These are phyloP conservation scores for Muraenolepis orangiensis DNA, from an alignment of 2,797 vertebrate species.

Conservation along the genomic window DNA sequence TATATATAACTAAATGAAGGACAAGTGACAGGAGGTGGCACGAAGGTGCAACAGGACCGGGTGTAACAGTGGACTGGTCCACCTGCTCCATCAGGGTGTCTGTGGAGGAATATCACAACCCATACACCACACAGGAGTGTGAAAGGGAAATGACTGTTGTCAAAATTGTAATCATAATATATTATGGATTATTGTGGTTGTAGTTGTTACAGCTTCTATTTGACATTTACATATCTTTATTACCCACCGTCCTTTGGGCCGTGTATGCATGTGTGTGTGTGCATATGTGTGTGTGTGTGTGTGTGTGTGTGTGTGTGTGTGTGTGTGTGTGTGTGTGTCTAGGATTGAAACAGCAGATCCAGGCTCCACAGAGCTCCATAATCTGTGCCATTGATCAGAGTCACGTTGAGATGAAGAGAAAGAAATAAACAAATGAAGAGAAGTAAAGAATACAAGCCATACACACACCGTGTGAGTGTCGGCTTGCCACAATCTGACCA, in stretches of 20 bases:
- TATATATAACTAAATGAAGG: neutral
- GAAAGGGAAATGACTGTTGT: neutral
- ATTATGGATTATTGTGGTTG: neutral
- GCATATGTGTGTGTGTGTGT: neutral
- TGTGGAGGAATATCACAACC: neutral
- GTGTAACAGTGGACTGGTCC: constrained; percentile 36
- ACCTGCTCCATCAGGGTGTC: constrained; percentile 41
- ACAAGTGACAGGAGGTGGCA: constrained; percentile 24
- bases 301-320: neutral
- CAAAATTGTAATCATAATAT: neutral
- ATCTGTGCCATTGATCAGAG: constrained; percentile 73
- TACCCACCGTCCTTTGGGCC: neutral
- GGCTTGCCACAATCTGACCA: neutral
- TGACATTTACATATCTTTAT: neutral
- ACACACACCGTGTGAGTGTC: neutral
- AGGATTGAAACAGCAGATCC: constrained; percentile 54
- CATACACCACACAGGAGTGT: neutral
- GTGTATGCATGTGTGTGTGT: neutral
- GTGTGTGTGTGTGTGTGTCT: neutral
- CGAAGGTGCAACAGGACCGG: constrained; percentile 15
- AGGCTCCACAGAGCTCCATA: constrained; percentile 79
- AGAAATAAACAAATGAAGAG: neutral
- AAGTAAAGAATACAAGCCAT: neutral
- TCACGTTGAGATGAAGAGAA: constrained; percentile 59
- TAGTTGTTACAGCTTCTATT: neutral